phyloP scores from a whole-genome alignment of 1,140 invertebrate species.

The Leguminivora glycinivorella region DNA sequence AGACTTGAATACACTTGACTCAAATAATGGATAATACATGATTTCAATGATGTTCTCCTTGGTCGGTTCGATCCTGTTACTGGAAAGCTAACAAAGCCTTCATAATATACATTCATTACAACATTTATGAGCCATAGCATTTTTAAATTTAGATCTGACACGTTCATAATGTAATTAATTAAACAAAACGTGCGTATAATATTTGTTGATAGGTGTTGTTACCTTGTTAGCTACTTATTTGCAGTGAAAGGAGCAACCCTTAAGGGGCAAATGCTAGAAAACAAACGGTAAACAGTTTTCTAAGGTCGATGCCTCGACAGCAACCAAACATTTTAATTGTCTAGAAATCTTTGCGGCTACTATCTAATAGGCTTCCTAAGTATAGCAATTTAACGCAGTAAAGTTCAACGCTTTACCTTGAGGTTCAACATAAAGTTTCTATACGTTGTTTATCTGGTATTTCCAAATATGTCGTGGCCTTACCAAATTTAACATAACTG shows the following conservation, averaged over 20 bases:
- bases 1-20: not conserved
- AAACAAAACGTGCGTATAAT: not conserved
- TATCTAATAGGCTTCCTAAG: not conserved
- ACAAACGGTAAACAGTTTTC: not conserved
- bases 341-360: not conserved
- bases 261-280: not conserved
- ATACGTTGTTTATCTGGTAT: constrained; percentile 35
- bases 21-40: not conserved
- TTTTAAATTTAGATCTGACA: not conserved
- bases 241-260: not conserved
- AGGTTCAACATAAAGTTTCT: constrained; percentile 32
- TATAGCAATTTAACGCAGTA: not conserved
- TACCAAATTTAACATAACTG: constrained; percentile 38
- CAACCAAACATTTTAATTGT: constrained; percentile 7
- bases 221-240: not conserved
- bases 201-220: not conserved
- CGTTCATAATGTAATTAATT: not conserved
- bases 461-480: constrained; percentile 37
- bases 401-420: constrained; percentile 46
- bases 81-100: not conserved
- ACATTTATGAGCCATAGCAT: constrained; percentile 12
- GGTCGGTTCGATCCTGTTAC: constrained; percentile 12
- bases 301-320: not conserved
- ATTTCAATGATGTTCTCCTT: not conserved
- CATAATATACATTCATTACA: constrained; percentile 3